Percentiles rank a stretch among this genome's conserved stretches.
These are phyloP conservation scores for Danio albolineatus DNA, from an alignment of 2,797 vertebrate genomes.

Conservation along the genomic window DNA sequence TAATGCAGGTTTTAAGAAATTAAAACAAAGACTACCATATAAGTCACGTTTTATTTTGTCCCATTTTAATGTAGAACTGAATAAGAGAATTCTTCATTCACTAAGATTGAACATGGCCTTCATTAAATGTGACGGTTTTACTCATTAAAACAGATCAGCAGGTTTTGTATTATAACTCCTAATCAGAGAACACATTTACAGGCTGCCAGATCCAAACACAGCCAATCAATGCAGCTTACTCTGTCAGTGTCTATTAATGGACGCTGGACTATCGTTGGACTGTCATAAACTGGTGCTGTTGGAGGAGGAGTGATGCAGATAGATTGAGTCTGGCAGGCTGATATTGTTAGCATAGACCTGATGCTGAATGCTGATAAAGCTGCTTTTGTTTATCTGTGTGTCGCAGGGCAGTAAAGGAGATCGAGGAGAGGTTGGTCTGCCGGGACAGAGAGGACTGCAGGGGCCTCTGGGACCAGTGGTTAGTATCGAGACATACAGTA, in stretches of 20 bases:
- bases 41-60: too few species aligned
- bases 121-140: too few species aligned
- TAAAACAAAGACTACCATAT: too few species aligned
- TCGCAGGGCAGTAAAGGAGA: slow-evolving; percentile 66
- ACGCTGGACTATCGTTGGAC: slow-evolving; percentile 14
- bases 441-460: slow-evolving; percentile 63
- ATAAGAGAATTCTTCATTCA: too few species aligned
- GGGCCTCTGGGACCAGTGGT: slow-evolving; percentile 60
- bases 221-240: background rate
- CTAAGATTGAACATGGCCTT: too few species aligned
- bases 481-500: slow-evolving; percentile 33
- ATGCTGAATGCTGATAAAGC: slow-evolving; percentile 66
- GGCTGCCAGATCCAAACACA: too few species aligned
- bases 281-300: slow-evolving; percentile 28
- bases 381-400: slow-evolving; percentile 57
- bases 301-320: slow-evolving; percentile 19
- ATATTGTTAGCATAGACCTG: slow-evolving; percentile 67
- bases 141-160: background rate
- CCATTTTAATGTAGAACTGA: too few species aligned
- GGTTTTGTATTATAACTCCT: background rate
- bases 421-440: slow-evolving; percentile 60
- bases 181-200: too few species aligned
- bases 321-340: slow-evolving; percentile 47
- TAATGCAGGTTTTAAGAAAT: too few species aligned
- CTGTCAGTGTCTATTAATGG: background rate